Evolutionary conservation across 2,797 vertebrate species (phyloP).

Genomic region (Rhabdophis nuchalis): DNA sequence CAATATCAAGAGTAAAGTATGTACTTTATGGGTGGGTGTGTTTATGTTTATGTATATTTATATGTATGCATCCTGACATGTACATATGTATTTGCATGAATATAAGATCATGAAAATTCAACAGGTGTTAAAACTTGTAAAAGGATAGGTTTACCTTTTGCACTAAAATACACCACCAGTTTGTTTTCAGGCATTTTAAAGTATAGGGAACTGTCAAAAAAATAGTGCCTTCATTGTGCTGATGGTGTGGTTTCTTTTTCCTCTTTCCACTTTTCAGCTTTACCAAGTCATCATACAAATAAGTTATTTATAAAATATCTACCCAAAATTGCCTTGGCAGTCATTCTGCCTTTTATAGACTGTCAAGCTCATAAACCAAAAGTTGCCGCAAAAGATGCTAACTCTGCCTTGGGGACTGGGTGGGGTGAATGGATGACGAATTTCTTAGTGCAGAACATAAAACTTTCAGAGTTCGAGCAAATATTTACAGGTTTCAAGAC

Average conservation of each 20-base stretch:
- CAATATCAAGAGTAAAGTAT: neutral
- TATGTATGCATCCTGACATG: neutral
- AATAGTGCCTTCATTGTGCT: conserved; percentile 41
- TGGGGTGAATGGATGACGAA: conserved; percentile 4
- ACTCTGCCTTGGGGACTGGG: neutral
- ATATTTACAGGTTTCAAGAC: conserved; percentile 65
- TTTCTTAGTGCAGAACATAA: conserved; percentile 32
- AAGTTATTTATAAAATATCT: conserved; percentile 60
- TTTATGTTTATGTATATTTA: neutral
- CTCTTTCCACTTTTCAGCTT: conserved; percentile 47
- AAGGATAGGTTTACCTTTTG: neutral
- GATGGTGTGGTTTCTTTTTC: conserved; percentile 57
- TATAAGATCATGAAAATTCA: neutral
- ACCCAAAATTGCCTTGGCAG: conserved; percentile 46
- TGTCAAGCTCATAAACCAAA: neutral
- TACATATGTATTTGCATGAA: neutral
- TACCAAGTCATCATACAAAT: conserved; percentile 46
- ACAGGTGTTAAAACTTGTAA: neutral
- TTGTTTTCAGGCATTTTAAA: neutral
- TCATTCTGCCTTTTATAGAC: conserved; percentile 36
- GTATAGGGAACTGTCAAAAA: conserved; percentile 26
- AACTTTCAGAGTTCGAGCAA: conserved; percentile 54
- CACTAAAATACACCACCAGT: neutral
- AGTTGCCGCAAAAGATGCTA: neutral
- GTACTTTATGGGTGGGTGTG: neutral